Evolutionary conservation across 1,140 invertebrate species (phyloP).

Genomic region (Trachelipus rathkii): DNA sequence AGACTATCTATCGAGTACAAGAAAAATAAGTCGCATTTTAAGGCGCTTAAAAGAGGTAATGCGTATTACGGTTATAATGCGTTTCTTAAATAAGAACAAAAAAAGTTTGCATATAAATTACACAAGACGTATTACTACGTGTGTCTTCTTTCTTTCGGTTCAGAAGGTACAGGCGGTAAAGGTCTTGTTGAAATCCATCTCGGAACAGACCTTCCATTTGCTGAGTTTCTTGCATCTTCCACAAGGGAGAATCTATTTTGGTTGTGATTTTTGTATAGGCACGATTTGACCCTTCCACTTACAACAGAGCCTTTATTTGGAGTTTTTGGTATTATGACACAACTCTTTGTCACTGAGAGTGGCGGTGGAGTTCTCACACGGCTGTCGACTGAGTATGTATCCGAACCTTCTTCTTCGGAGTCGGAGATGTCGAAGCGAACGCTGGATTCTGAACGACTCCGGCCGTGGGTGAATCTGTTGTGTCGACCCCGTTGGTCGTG

Average conservation of each 20-base stretch:
- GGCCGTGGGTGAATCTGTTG: slow-evolving; percentile 23
- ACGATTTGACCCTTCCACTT: not conserved
- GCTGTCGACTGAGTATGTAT: slow-evolving; percentile 44
- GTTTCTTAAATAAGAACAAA: too few species aligned
- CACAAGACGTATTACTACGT: too few species aligned
- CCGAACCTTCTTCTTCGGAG: slow-evolving; percentile 42
- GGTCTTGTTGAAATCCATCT: not conserved
- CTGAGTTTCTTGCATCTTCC: too few species aligned
- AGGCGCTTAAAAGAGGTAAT: too few species aligned
- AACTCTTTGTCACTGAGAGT: too few species aligned
- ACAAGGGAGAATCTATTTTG: too few species aligned
- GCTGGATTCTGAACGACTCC: slow-evolving; percentile 40
- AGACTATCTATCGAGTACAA: too few species aligned
- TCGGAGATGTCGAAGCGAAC: slow-evolving; percentile 40
- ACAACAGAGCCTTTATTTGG: not conserved
- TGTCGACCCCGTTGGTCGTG: not conserved
- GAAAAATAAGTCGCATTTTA: too few species aligned
- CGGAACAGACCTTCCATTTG: not conserved
- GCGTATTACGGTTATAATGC: too few species aligned
- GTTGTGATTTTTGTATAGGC: too few species aligned
- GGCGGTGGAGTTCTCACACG: slow-evolving; percentile 25
- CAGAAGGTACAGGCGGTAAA: not conserved
- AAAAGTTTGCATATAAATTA: too few species aligned
- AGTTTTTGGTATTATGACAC: too few species aligned
- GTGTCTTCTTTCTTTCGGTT: not conserved